Conservation (phyloP, 2,113 vertebrate genomes). For the Coracopsis vasa region DNA sequence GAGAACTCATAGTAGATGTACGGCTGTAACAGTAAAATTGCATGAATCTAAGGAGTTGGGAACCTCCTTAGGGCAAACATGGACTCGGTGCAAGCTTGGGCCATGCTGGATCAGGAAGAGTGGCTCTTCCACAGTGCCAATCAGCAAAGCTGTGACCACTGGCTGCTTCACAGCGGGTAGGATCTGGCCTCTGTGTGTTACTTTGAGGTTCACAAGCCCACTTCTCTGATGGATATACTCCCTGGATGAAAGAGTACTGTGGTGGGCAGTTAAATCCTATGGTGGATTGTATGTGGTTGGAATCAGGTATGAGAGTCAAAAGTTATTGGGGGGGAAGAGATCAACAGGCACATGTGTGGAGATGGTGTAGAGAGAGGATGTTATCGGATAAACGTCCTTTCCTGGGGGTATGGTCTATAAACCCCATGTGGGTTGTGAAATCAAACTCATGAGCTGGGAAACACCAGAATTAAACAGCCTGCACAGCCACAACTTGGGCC, state of each 20-base stretch:
- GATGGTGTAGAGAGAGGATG: neutral
- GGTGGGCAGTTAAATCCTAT: neutral
- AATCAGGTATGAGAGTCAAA: neutral
- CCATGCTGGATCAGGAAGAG: neutral
- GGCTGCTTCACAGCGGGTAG: neutral
- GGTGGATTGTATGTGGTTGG: neutral
- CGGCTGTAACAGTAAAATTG: neutral
- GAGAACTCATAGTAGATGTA: neutral
- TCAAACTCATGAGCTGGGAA: neutral
- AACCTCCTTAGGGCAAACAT: neutral
- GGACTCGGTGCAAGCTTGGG: neutral
- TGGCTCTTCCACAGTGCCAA: neutral
- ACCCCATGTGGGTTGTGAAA: neutral
- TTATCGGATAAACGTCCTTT: neutral
- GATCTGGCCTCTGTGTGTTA: neutral
- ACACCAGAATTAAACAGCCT: neutral
- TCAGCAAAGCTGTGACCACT: neutral
- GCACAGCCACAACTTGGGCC: neutral
- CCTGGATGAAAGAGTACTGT: neutral
- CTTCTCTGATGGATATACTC: neutral
- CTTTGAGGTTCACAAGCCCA: neutral
- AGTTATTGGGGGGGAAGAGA: neutral
- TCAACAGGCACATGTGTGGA: neutral
- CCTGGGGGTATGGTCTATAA: neutral
- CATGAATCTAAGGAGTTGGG: neutral